Conservation (phyloP, 2,113 vertebrate genomes). For the Australoheros scitulus region DNA sequence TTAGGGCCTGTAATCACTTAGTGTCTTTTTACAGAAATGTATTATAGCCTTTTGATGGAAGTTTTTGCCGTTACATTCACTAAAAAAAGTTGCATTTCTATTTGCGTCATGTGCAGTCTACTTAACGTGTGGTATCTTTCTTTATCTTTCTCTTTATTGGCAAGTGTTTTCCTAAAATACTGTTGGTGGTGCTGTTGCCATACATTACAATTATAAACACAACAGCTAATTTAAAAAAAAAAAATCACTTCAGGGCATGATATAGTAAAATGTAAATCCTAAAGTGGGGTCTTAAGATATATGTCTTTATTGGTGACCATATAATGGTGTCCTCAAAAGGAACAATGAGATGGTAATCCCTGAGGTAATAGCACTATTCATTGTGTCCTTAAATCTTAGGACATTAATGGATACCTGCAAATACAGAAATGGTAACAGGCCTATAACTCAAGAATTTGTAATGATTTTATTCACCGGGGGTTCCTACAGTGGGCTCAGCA, state of each 20-base stretch:
- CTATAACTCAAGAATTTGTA: constrained; percentile 41
- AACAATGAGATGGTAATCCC: constrained; percentile 50
- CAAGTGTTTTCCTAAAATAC: constrained; percentile 47
- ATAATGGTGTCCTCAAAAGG: constrained; percentile 40
- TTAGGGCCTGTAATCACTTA: neutral
- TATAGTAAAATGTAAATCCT: constrained; percentile 17
- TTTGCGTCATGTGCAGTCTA: neutral
- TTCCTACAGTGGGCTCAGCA: constrained; percentile 41
- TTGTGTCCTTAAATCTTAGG: constrained; percentile 42
- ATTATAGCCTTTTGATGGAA: neutral
- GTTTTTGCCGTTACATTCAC: neutral
- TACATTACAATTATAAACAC: constrained; percentile 47
- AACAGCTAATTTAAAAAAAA: constrained; percentile 25
- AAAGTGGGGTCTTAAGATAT: constrained; percentile 22
- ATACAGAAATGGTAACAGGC: constrained; percentile 41
- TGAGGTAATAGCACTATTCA: constrained; percentile 39
- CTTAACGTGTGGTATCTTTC: neutral
- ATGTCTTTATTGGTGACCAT: constrained; percentile 32
- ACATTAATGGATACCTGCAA: constrained; percentile 50
- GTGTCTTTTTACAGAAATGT: constrained; percentile 19
- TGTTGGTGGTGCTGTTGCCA: constrained; percentile 79
- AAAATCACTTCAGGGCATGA: constrained; percentile 22
- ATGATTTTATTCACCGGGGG: constrained; percentile 61
- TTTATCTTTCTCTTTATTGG: constrained; percentile 14
- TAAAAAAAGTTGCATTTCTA: neutral